These are phyloP conservation scores for Myiotriccus ornatus DNA, from an alignment of 2,797 vertebrate genomes.

Conservation along the genomic window DNA sequence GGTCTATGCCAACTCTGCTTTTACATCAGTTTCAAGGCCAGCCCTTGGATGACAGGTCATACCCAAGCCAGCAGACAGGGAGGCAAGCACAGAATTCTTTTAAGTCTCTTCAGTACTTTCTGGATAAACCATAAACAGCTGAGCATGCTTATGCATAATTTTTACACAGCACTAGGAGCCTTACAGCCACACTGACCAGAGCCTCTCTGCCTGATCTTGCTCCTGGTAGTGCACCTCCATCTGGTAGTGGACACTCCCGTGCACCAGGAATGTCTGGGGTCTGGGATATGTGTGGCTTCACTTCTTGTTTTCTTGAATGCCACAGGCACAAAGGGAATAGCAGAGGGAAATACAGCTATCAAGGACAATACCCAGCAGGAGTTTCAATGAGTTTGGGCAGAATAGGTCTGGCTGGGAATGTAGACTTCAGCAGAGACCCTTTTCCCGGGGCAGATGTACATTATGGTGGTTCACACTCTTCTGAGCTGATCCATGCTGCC, in stretches of 20 bases:
- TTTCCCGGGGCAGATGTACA: not conserved
- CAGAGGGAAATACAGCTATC: not conserved
- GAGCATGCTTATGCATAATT: not conserved
- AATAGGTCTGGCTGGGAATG: not conserved
- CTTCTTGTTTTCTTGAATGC: not conserved
- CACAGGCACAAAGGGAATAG: not conserved
- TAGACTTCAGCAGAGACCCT: not conserved
- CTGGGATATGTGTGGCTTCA: not conserved
- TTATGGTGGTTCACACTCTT: not conserved
- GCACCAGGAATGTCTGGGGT: accelerated
- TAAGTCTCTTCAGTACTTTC: not conserved
- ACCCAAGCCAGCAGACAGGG: not conserved
- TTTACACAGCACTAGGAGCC: not conserved
- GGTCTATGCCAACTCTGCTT: not conserved
- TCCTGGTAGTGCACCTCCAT: not conserved
- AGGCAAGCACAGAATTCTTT: not conserved
- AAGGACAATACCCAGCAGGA: not conserved
- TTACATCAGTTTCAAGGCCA: not conserved
- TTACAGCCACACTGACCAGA: accelerated
- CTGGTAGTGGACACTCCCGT: not conserved
- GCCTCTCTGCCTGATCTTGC: accelerated
- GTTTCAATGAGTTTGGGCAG: not conserved
- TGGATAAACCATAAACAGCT: not conserved
- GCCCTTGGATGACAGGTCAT: not conserved
- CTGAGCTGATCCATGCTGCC: not conserved